Conservation (phyloP, 2,113 vertebrate genomes). For the Tragelaphus imberbis region DNA sequence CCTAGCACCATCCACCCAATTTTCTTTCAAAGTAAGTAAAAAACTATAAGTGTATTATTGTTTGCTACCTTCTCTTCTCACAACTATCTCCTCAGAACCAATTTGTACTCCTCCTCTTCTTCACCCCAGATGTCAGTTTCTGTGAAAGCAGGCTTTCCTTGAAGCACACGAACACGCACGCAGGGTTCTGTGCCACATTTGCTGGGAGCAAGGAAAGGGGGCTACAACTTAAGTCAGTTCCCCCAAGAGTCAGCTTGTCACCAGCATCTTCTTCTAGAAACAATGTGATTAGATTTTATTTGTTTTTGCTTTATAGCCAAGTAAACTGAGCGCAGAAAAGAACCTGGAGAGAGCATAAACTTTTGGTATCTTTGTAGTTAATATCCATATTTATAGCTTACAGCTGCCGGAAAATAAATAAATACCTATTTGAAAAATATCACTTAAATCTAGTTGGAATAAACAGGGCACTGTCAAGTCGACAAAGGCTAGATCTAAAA, state of each 20-base stretch:
- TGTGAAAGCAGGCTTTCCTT: not conserved
- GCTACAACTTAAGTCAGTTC: not conserved
- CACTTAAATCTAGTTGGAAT: not conserved
- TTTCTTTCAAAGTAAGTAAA: not conserved
- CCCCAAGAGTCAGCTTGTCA: not conserved
- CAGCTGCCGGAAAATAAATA: not conserved
- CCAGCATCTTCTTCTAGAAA: not conserved
- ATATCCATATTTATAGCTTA: slow-evolving; percentile 10
- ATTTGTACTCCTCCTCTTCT: not conserved
- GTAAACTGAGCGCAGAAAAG: not conserved
- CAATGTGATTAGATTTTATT: not conserved
- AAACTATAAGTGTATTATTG: not conserved
- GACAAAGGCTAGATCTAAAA: not conserved
- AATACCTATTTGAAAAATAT: not conserved
- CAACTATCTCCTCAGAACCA: not conserved
- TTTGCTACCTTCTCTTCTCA: not conserved
- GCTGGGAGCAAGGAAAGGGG: too few relatives aligned
- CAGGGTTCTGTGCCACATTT: not conserved
- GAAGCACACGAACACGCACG: not conserved
- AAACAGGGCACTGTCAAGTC: not conserved
- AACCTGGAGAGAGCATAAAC: not conserved
- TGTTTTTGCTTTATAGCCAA: not conserved
- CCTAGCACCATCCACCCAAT: not conserved
- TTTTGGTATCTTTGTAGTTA: not conserved
- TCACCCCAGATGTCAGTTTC: not conserved